Base-by-base conservation (phyloP, 1,140 invertebrate species). In the Oryctes rhinoceros region DNA sequence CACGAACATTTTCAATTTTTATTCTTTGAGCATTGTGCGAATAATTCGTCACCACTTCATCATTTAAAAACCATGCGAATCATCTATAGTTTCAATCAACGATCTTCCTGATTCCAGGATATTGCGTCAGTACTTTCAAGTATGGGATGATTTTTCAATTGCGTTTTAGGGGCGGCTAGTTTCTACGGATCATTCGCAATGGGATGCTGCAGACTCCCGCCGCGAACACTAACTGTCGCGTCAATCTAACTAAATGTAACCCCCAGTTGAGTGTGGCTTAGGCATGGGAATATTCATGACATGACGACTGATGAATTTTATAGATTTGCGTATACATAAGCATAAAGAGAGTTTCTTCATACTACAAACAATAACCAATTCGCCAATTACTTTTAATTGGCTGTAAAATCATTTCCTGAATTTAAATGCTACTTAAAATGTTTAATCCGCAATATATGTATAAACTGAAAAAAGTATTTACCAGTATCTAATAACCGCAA, bases 121-220 rank as follows among this genome's bases (percentile, higher is more conserved):
- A n/a, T 62, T 62, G 53, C 15, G 20, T 62, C 9, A 44, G 39
- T 44, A 44, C 15, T 62, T 62, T 6, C 53, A 2, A 3, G 4
- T 62, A 15, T 62, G 53, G 53, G 53, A 18, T 67, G 65, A 67
- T 67, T 67, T 67, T 67, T 67, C 65, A 67, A 71, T 71, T 35
- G 20, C 65, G 35, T 71, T 71, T 71, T 71, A 71, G 65, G 65
- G 65, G 20, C 35, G 65, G 65, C 37, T 71, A 30, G 65, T 35
- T 71, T 24, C 6, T 71, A 30, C 65, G 65, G 65, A 35, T 37
- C 7, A 5, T 71, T 24, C 65, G 20, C 24, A 71, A 71, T 37
- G 65, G 20, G 65, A 71, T 24, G 65, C 9, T 71, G 35, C 24
- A 5, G 10, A 71, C 65, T 9, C 65, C 65, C 65, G 65, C 24